Percentiles rank a stretch among this genome's conserved stretches.
Conservation (phyloP, 2,797 vertebrate species). For the Phalloptychus januarius region DNA sequence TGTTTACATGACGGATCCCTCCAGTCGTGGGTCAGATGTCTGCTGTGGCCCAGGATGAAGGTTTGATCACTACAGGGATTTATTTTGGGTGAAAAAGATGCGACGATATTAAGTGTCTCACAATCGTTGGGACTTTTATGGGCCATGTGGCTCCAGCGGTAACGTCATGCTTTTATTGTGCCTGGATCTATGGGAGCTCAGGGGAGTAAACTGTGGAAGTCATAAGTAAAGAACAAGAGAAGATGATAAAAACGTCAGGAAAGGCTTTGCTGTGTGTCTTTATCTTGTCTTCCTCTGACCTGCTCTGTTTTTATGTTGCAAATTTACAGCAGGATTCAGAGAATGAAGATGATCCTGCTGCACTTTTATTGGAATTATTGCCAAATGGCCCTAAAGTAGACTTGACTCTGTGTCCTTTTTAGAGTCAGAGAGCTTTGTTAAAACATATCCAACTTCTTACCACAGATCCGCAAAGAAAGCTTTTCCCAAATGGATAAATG, state of each 20-base stretch:
- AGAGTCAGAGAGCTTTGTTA: neutral
- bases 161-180: constrained; percentile 31
- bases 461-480: neutral
- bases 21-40: constrained; percentile 35
- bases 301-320: neutral
- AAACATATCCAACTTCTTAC: neutral
- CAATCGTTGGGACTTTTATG: constrained; percentile 22
- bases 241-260: constrained; percentile 7
- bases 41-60: constrained; percentile 20
- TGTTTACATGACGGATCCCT: constrained; percentile 57
- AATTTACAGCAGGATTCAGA: neutral
- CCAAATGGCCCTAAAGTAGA: neutral
- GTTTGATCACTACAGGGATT: neutral
- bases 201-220: constrained; percentile 12
- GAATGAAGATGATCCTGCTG: neutral
- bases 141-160: constrained; percentile 29
- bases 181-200: neutral
- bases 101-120: constrained; percentile 7
- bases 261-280: neutral
- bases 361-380: neutral
- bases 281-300: neutral
- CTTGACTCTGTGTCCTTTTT: neutral
- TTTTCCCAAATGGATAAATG: neutral
- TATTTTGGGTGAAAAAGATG: neutral
- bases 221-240: constrained; percentile 5